A percentile compares a stretch with the other conserved stretches of the same genome.
These are phyloP conservation scores for Danaus plexippus DNA, from an alignment of 1,140 invertebrate genomes.

Conservation along the genomic window DNA sequence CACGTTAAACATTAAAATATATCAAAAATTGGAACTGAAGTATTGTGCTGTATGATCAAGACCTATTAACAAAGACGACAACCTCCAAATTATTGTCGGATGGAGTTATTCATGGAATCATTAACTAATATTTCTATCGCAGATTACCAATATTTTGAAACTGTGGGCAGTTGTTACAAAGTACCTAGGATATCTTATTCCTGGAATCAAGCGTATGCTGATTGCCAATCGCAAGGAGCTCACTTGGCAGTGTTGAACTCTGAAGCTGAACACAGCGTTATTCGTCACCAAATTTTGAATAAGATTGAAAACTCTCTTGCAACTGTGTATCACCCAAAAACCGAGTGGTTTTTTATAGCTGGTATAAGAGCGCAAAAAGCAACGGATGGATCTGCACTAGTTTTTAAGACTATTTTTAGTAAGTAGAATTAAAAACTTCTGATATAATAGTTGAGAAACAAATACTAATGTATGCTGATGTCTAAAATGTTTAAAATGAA, in stretches of 20 bases:
- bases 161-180: conserved; percentile 46
- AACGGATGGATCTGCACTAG: conserved; percentile 16
- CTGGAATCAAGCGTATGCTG: conserved; percentile 45
- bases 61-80: too few species aligned
- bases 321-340: not conserved
- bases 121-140: conserved; percentile 15
- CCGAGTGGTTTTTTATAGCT: conserved; percentile 31
- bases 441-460: too few species aligned
- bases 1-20: not conserved
- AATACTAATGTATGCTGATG: too few species aligned
- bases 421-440: conserved; percentile 14
- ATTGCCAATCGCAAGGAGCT: conserved; percentile 37
- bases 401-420: conserved; percentile 51
- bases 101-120: not conserved
- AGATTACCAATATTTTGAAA: conserved; percentile 35
- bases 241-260: conserved; percentile 42
- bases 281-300: conserved; percentile 8
- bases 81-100: too few species aligned
- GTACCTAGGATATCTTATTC: conserved; percentile 25
- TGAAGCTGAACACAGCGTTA: conserved; percentile 27
- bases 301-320: conserved; percentile 21
- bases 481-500: too few species aligned
- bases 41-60: too few species aligned
- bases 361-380: conserved; percentile 34
- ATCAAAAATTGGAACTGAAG: too few species aligned